phyloP scores from a whole-genome alignment of 2,888 invertebrate species.

The Cephus sareptanus region DNA sequence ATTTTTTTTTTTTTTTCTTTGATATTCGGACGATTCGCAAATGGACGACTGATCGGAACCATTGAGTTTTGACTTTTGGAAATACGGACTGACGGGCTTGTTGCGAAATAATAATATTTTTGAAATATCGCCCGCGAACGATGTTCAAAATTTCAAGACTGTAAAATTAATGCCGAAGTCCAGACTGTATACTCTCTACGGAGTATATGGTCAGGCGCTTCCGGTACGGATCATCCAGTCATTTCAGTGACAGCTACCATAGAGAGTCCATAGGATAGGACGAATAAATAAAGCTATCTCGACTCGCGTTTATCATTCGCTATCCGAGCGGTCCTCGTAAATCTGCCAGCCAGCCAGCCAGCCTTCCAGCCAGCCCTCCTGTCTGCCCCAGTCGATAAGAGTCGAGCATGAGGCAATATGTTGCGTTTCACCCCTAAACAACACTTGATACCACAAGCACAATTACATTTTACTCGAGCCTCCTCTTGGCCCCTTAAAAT shows the following conservation, averaged over 20 bases:
- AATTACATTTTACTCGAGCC: conserved; percentile 36
- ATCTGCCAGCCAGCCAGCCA: conserved; percentile 61
- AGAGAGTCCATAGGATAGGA: conserved; percentile 63
- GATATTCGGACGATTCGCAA: neutral
- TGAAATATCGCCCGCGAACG: neutral
- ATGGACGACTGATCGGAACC: neutral
- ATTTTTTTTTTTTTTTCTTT: neutral
- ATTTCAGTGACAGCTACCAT: conserved; percentile 10
- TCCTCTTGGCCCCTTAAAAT: neutral
- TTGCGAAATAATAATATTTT: neutral
- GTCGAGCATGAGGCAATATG: conserved; percentile 53
- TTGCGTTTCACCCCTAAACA: conserved; percentile 47
- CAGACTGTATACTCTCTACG: neutral
- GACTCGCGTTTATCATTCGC: conserved; percentile 72
- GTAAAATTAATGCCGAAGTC: neutral
- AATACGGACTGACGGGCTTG: neutral
- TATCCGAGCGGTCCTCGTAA: conserved; percentile 70
- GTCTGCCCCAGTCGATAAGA: conserved; percentile 58
- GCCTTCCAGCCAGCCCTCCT: conserved; percentile 47
- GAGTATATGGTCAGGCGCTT: neutral
- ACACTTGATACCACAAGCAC: conserved; percentile 26
- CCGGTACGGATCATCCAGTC: neutral
- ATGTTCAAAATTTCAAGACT: neutral
- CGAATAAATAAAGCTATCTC: conserved; percentile 74
- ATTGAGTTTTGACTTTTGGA: neutral